Conservation (phyloP, 2,888 invertebrate species). For the Clanis bilineata region DNA sequence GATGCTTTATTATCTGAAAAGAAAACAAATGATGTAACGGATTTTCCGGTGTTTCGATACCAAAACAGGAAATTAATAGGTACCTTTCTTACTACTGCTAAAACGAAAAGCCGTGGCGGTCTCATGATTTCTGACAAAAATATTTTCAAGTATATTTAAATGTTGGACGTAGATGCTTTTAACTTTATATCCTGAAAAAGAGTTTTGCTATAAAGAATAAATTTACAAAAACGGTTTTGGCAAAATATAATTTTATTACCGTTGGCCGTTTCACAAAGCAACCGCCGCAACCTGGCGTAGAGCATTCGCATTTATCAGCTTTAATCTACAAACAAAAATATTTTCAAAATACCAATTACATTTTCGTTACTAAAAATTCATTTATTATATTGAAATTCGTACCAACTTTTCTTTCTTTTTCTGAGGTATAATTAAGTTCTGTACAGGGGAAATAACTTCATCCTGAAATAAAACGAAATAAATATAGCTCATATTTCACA, state of each 20-base stretch:
- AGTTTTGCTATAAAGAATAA: not conserved
- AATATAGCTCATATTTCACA: not conserved
- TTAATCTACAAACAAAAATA: conserved; percentile 25
- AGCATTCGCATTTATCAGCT: conserved; percentile 39
- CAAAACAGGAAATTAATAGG: too few relatives aligned
- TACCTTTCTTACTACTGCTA: not conserved
- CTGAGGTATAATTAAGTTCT: not conserved
- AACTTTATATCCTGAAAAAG: not conserved
- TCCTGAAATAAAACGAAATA: not conserved
- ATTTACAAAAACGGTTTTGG: not conserved
- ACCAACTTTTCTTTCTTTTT: not conserved
- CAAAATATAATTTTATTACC: conserved; percentile 19
- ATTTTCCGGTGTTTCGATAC: too few relatives aligned
- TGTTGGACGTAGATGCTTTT: not conserved
- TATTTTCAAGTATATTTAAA: not conserved
- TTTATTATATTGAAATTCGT: not conserved
- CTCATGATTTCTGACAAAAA: not conserved
- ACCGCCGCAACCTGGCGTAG: conserved; percentile 35
- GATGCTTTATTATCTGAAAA: not conserved
- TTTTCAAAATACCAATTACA: not conserved
- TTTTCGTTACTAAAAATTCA: not conserved
- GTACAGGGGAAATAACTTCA: not conserved
- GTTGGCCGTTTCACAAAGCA: conserved; percentile 37
- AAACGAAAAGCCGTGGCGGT: not conserved
- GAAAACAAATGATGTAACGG: not conserved